Evolutionary conservation across 2,888 invertebrate genomes (phyloP).

Genomic region (Brassicogethes aeneus): DNA sequence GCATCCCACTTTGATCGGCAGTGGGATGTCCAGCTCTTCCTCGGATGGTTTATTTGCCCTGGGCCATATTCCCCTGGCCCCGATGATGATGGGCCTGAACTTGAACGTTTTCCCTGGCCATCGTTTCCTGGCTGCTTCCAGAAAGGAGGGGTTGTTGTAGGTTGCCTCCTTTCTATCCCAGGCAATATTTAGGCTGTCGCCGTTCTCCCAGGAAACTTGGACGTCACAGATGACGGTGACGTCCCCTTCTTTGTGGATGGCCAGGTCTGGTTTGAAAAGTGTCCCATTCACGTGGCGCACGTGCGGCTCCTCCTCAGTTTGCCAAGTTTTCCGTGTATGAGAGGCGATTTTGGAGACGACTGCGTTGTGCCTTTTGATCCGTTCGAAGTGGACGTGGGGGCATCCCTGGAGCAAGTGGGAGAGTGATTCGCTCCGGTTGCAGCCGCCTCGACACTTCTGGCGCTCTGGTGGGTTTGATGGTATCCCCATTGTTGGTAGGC

Average conservation of each 20-base stretch:
- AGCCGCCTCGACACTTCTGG: slow-evolving; percentile 18
- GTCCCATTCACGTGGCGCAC: slow-evolving; percentile 9
- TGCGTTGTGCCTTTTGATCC: slow-evolving; percentile 16
- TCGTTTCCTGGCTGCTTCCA: slow-evolving; percentile 11
- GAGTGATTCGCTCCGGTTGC: slow-evolving; percentile 16
- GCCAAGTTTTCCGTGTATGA: slow-evolving; percentile 2
- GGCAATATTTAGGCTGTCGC: neutral
- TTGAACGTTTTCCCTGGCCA: slow-evolving; percentile 12
- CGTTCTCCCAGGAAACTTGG: slow-evolving; percentile 9
- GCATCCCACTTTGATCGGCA: slow-evolving; percentile 8
- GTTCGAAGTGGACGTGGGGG: slow-evolving; percentile 14
- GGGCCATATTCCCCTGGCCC: slow-evolving; percentile 22
- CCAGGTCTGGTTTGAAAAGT: slow-evolving; percentile 16
- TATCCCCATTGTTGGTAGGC: slow-evolving; percentile 19
- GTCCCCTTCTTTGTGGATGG: slow-evolving; percentile 4
- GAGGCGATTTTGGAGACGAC: slow-evolving; percentile 14
- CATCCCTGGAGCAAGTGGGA: slow-evolving; percentile 22
- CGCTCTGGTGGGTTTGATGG: slow-evolving; percentile 17
- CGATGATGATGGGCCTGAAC: slow-evolving; percentile 16
- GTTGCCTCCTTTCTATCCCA: slow-evolving; percentile 9
- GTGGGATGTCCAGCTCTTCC: slow-evolving; percentile 4
- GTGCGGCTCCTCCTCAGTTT: slow-evolving; percentile 10
- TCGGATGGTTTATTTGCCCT: slow-evolving; percentile 9
- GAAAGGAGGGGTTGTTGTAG: slow-evolving; percentile 16
- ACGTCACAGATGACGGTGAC: slow-evolving; percentile 11